These are phyloP conservation scores for Caprella mutica DNA, from an alignment of 2,888 invertebrate genomes.

Conservation along the genomic window DNA sequence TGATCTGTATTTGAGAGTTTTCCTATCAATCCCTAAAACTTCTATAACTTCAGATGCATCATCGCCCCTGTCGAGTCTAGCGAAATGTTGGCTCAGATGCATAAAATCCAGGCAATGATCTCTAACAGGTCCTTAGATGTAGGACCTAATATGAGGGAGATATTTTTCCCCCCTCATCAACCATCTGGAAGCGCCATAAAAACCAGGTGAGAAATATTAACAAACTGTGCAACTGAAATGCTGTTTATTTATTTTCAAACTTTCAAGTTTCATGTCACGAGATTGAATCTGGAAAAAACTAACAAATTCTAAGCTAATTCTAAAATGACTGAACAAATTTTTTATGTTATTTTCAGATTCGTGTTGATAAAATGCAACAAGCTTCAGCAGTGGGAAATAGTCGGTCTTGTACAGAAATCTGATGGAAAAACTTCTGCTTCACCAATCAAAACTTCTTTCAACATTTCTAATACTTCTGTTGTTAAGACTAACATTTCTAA, in stretches of 20 bases:
- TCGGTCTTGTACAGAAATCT: constrained; percentile 29
- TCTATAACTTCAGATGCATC: constrained; percentile 24
- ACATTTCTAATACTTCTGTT: neutral
- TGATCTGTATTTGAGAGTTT: too few relatives aligned
- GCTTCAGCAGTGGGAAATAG: constrained; percentile 28
- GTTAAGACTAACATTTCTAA: neutral
- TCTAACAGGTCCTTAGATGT: constrained; percentile 30
- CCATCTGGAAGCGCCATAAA: constrained; percentile 9
- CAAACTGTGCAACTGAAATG: neutral
- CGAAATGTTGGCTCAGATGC: constrained; percentile 21
- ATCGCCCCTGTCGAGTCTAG: constrained; percentile 28
- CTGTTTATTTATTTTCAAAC: neutral
- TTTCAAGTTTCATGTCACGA: neutral
- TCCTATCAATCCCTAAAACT: too few relatives aligned
- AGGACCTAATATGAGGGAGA: constrained; percentile 33
- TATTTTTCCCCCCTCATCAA: constrained; percentile 29
- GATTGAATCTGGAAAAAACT: neutral
- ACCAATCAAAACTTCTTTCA: neutral
- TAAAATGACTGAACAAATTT: neutral
- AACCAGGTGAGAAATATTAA: constrained; percentile 14
- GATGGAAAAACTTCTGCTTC: neutral
- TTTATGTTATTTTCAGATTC: constrained; percentile 16
- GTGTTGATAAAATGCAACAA: constrained; percentile 30
- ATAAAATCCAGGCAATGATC: constrained; percentile 28
- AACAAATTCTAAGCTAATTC: neutral